Evolutionary conservation across 2,113 vertebrate genomes (phyloP).

Genomic region (Hippolais icterina): DNA sequence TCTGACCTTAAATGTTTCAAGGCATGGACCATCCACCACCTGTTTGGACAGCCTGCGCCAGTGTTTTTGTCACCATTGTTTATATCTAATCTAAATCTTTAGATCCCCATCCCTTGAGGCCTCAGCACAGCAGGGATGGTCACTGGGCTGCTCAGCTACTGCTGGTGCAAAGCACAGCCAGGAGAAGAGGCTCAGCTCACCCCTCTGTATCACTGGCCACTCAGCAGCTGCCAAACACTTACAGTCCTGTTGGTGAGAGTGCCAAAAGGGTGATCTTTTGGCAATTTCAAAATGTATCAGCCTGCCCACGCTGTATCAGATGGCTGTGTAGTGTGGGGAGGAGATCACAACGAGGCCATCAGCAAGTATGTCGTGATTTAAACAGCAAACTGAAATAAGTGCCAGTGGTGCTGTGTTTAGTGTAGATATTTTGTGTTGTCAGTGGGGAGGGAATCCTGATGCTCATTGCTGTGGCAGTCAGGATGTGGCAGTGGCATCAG

Average conservation of each 20-base stretch:
- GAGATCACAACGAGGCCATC: not conserved
- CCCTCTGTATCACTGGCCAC: not conserved
- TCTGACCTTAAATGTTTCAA: not conserved
- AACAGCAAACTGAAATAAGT: not conserved
- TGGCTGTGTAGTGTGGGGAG: not conserved
- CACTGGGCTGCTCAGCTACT: not conserved
- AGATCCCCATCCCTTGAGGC: not conserved
- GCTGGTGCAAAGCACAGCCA: not conserved
- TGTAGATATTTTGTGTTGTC: rapidly evolving
- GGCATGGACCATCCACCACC: not conserved
- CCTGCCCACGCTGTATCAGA: not conserved
- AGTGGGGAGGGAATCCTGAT: not conserved
- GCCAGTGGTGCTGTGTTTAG: not conserved
- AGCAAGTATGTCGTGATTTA: not conserved
- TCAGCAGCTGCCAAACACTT: not conserved
- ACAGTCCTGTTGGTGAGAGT: not conserved
- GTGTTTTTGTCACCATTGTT: not conserved
- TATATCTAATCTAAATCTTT: not conserved
- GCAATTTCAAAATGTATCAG: not conserved
- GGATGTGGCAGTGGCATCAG: not conserved
- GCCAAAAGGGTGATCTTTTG: not conserved
- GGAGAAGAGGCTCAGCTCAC: not conserved
- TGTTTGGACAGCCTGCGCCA: not conserved
- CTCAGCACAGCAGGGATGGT: not conserved
- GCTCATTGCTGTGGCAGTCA: rapidly evolving